These are phyloP conservation scores for Rapana venosa DNA, from an alignment of 2,888 invertebrate genomes.

Conservation along the genomic window DNA sequence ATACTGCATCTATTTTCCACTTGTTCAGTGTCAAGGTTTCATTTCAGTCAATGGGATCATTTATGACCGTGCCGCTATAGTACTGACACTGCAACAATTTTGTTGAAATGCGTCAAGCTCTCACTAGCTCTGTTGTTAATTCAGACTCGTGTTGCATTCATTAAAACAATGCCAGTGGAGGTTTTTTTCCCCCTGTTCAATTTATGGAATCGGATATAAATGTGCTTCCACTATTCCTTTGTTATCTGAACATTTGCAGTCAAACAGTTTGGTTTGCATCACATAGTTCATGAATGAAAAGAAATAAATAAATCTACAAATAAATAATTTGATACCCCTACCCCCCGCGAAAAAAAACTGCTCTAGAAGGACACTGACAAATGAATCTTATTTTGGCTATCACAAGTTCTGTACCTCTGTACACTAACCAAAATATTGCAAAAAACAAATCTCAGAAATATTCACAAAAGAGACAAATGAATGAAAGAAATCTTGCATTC, in stretches of 20 bases:
- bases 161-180: no score
- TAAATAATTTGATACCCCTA: neutral
- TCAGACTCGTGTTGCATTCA: neutral
- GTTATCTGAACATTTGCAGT: neutral
- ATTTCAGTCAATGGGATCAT: neutral
- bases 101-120: neutral
- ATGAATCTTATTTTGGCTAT: conserved; percentile 8
- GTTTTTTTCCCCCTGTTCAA: no score
- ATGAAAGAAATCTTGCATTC: conserved; percentile 17
- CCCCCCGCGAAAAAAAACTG: no score
- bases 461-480: neutral
- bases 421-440: neutral
- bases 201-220: no score
- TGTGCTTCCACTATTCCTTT: no score
- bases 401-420: neutral
- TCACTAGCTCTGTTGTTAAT: neutral
- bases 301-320: neutral
- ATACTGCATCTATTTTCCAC: neutral
- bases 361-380: no score
- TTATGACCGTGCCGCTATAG: neutral
- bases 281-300: neutral
- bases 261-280: neutral
- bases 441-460: neutral
- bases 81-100: neutral
- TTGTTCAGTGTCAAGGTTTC: neutral